Evolutionary conservation across 2,797 vertebrate genomes (phyloP), one percentile per base, ranked within the genome.

Genomic region (Melanotaenia pygmaea): DNA sequence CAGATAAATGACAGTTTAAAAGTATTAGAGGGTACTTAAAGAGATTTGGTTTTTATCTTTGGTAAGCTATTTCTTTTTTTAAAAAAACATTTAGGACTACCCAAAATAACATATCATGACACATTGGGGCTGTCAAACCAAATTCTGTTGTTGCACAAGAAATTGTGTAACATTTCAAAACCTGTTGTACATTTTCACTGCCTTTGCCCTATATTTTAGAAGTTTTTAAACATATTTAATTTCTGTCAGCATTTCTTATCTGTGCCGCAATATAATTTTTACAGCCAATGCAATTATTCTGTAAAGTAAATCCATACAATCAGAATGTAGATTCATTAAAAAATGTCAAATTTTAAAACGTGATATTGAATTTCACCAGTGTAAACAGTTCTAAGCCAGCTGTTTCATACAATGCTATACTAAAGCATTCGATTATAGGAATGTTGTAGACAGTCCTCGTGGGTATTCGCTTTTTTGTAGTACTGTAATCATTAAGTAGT

Each of bases 141-240:
- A 82, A 82, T 86, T 81, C 59, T 74, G 64, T 71, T 71, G 84
- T 82, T 84, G 56, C 76, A 62, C 35, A 24, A 28, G 43, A 69
- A 82, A 73, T 86, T 86, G 76, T 82, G 82, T 80, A 89, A 88
- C 72, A 77, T 65, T 85, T 81, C 47, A 14, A 83, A 79, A 65
- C 26, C 72, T 81, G 65, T 59, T 67, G 85, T 86, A 60, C 73
- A 80, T 86, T 84, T 86, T 84, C 86, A 83, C 74, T 70, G 53
- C 76, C 67, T 87, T 82, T 84, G 38, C 68, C 51, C 66, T 54
- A 79, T 59, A 83, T 80, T 84, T 91, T 59, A 65, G 74, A 85
- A 81, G 51, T 59, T 38, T 83, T 87, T 81, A 66, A 84, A 77
- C 43, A 67, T 59, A 75, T 79, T 83, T 67, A 51, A 70, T 59